These are phyloP conservation scores for Planococcus citri DNA, from an alignment of 1,140 invertebrate species.

Conservation along the genomic window DNA sequence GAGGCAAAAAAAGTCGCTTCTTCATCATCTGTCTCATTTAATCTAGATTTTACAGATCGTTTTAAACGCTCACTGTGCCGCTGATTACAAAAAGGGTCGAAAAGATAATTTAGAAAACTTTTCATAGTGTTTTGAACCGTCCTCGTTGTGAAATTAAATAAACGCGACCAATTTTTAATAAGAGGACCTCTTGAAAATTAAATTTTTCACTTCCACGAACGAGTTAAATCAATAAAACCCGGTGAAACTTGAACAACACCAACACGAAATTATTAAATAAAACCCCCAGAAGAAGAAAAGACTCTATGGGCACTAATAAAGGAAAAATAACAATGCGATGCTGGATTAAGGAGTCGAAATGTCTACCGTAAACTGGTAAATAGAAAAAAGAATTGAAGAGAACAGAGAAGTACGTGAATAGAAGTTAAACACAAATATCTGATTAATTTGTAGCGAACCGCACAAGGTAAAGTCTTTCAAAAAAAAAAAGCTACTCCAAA, in stretches of 20 bases:
- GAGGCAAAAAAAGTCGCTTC: no score
- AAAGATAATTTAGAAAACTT: no score
- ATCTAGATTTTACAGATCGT: no score
- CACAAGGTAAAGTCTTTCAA: neutral
- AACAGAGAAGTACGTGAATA: neutral
- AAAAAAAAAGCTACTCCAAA: neutral
- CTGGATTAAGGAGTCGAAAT: neutral
- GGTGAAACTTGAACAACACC: neutral
- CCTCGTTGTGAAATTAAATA: neutral
- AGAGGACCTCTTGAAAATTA: neutral
- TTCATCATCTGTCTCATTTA: no score
- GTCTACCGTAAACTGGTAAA: neutral
- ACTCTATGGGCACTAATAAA: no score
- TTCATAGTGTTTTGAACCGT: no score
- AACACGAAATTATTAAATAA: no score
- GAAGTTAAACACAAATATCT: neutral
- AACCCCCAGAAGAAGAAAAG: no score
- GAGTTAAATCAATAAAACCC: neutral
- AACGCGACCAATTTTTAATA: neutral
- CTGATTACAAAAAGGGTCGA: no score
- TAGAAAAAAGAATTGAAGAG: neutral
- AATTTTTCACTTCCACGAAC: neutral
- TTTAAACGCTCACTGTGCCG: no score
- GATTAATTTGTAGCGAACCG: neutral
- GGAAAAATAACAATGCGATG: no score